A percentile compares a stretch with the other conserved stretches of the same genome.
These are phyloP conservation scores for Archips crataeganus DNA, from an alignment of 2,888 invertebrate genomes.

Conservation along the genomic window DNA sequence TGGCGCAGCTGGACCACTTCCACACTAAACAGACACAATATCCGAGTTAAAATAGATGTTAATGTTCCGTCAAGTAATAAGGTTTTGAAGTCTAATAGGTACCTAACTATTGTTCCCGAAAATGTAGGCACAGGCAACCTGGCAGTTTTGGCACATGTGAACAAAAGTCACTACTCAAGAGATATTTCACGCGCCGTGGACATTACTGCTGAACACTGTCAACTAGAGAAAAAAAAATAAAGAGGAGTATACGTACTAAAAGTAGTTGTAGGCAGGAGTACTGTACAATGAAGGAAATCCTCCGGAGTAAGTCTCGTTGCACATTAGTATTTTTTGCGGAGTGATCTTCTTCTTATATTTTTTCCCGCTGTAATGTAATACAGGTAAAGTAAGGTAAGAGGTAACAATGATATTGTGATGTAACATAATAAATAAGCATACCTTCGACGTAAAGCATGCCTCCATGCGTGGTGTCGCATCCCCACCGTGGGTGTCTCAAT, in stretches of 20 bases:
- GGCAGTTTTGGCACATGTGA: too few species aligned
- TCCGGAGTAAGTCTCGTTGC: conserved; percentile 64
- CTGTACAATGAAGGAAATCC: conserved; percentile 64
- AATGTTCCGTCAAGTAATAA: too few species aligned
- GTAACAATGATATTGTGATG: not conserved
- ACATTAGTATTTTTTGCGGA: conserved; percentile 55
- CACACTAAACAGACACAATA: conserved; percentile 52
- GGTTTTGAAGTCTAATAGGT: too few species aligned
- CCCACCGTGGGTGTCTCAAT: conserved; percentile 49
- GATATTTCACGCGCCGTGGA: too few species aligned
- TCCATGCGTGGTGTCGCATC: conserved; percentile 50
- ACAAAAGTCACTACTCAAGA: too few species aligned
- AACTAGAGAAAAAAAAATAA: not conserved
- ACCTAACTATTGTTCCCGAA: too few species aligned
- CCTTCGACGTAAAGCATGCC: conserved; percentile 46
- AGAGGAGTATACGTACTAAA: conserved; percentile 66
- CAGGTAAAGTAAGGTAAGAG: too few species aligned
- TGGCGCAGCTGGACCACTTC: conserved; percentile 65
- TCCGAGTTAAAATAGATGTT: conserved; percentile 44
- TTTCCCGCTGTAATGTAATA: conserved; percentile 5
- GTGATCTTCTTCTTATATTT: conserved; percentile 29
- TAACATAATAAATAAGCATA: not conserved
- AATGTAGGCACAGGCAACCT: too few species aligned
- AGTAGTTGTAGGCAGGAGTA: conserved; percentile 76
- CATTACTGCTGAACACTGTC: not conserved